Evolutionary conservation across 2,113 vertebrate species (phyloP), one percentile per base, ranked within the genome.

Genomic region (Takifugu bimaculatus): DNA sequence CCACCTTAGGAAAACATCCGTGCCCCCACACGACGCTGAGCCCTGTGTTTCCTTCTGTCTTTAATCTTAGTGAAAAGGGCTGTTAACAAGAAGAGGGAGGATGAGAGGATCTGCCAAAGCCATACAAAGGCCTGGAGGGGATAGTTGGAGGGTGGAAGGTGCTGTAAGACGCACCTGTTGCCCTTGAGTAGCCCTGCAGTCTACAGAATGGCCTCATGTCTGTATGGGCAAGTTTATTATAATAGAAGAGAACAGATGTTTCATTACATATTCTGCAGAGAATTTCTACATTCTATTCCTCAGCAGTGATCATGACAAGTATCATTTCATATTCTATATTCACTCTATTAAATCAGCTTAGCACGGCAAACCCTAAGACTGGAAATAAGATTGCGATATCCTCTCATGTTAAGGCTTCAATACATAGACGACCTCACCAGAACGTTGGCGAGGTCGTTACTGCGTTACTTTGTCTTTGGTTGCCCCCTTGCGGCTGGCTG

Each of bases 1-100:
- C 87, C 88, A 85, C 85, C 87, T 88, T 90, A 88, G 76, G 82
- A 91, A 88, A 92, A 92, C 91, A 91, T 92, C 89, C 87, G 83
- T 79, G 86, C 81, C 87, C 87, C 82, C 87, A 89, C 88, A 91
- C 82, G 83, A 84, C n/a, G 82, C 71, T 77, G 74, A 77, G 77
- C 74, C 73, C 75, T 50, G 63, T 68, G 72, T 87, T 84, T 87
- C 85, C 85, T 81, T 68, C 70, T 82, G 74, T 73, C 82, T 91
- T 90, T 92, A 87, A 89, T 89, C 90, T 90, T 61, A 44, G 77
- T 83, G 81, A 88, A 90, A 88, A 81, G 80, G 83, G 83, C 85
- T 89, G 88, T 89, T 87, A 89, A 86, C 80, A 68, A 59, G 78
- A 55, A 70, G 29, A 13, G 53, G 65, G 77, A 77, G 81, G 75